Base-by-base conservation (phyloP, 2,113 vertebrate genomes). In the Pardalotus punctatus region DNA sequence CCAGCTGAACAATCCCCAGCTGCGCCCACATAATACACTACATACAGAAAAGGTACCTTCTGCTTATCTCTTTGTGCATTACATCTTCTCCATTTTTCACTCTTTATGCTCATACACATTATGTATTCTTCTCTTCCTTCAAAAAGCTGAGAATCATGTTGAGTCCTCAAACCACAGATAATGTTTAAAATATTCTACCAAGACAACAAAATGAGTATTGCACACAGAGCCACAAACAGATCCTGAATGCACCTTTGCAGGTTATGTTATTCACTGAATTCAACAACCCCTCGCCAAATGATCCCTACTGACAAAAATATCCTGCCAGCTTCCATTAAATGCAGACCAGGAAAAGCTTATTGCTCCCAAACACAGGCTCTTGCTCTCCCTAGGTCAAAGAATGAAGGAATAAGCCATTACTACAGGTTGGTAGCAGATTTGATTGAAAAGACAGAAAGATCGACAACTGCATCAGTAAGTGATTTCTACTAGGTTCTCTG, bases 71-170 rank as follows among this genome's bases (percentile, higher is more conserved):
- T 90, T 53, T 7, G 19, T 33, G 45, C 0, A 0, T 53, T 82
- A 23, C 27, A 58, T 28, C 17, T 85, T 40, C 69, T 38, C 28
- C 13, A 65, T 14, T 66, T 71, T 23, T 23, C 51, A 31, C 43
- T n/a, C 71, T 45, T 53, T 65, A 48, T 0, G 0, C 12, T 72
- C 14, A 5, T 5, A 58, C 25, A 51, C 10, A 22, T 40, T 53
- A 64, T n/a, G 76, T 77, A 38, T 43, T 80, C 42, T 36, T n/a
- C 25, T 51, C 7, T 57, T 54, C 40, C 36, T 91, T 85, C 47
- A 84, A 71, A 86, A 74, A 62, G 14, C 24, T 7, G 5, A 81
- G 19, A 11, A 56, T 20, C 47, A 70, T 38, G 16, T 9, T 47
- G 21, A 64, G 29, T 11, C 14, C 60, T 64, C 79, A 50, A 85